phyloP scores from a whole-genome alignment of 2,113 vertebrate genomes.

The Clarias magur region DNA sequence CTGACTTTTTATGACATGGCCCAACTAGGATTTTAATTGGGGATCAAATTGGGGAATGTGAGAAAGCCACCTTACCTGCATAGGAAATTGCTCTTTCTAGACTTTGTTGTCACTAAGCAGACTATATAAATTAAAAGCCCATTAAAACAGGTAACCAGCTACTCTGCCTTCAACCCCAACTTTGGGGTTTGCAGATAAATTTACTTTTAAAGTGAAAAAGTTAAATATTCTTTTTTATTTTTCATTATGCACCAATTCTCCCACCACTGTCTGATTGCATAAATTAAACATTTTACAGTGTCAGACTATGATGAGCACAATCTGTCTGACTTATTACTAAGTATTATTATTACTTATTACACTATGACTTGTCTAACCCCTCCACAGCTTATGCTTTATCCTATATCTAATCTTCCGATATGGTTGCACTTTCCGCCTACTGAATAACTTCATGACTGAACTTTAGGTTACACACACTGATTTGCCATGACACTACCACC shows the following conservation, averaged over 20 bases:
- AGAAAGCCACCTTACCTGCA: too few species aligned
- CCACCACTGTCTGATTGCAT: background rate
- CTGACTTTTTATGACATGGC: too few species aligned
- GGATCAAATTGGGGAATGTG: too few species aligned
- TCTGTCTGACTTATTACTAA: background rate
- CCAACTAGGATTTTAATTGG: too few species aligned
- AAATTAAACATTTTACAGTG: background rate
- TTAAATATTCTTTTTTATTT: background rate
- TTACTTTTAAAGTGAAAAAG: background rate
- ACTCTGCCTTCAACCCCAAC: background rate
- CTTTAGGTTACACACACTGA: background rate
- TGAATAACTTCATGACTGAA: background rate
- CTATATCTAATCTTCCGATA: background rate
- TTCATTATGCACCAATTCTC: background rate
- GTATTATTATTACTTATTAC: too few species aligned
- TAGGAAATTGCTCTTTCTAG: too few species aligned
- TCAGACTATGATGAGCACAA: background rate
- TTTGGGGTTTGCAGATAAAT: too few species aligned
- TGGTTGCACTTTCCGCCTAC: background rate
- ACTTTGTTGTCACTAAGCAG: background rate
- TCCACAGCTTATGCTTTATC: background rate
- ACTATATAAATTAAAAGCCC: background rate
- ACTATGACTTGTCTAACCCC: too few species aligned
- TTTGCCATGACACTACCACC: too few species aligned
- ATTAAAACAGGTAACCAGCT: background rate